These are phyloP conservation scores for Dinothrombium tinctorium DNA, from an alignment of 1,140 invertebrate genomes.

Conservation along the genomic window DNA sequence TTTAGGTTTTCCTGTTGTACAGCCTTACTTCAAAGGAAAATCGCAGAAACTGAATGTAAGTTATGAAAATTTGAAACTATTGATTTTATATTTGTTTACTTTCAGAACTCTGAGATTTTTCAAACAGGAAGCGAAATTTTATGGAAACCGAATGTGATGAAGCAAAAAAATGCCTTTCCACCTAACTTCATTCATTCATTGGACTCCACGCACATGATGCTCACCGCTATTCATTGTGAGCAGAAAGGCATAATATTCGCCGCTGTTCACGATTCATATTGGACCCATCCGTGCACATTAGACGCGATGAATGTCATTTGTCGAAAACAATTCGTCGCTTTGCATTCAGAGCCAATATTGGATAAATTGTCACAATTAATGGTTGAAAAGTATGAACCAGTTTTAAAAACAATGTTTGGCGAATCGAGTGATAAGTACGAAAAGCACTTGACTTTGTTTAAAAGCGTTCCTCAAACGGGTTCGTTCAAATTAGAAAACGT, in stretches of 20 bases:
- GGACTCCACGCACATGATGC: slow-evolving; percentile 97
- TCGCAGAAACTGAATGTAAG: not conserved
- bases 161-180: slow-evolving; percentile 93
- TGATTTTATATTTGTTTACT: not conserved
- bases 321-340: slow-evolving; percentile 76
- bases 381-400: slow-evolving; percentile 33
- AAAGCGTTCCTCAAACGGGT: slow-evolving; percentile 33
- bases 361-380: slow-evolving; percentile 60
- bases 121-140: not conserved
- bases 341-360: slow-evolving; percentile 78
- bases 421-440: not conserved
- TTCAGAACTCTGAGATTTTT: not conserved
- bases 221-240: slow-evolving; percentile 71
- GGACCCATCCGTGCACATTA: slow-evolving; percentile 80
- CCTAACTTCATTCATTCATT: slow-evolving; percentile 98
- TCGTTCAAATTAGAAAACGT: slow-evolving; percentile 47
- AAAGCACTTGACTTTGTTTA: not conserved
- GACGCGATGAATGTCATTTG: slow-evolving; percentile 80
- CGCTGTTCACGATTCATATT: slow-evolving; percentile 96
- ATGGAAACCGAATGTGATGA: slow-evolving; percentile 57
- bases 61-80: not conserved
- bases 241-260: slow-evolving; percentile 61
- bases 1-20: slow-evolving; percentile 72
- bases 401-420: not conserved
- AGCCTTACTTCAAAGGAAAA: slow-evolving; percentile 44